Conservation (phyloP, 1,140 invertebrate genomes). For the Galendromus occidentalis region DNA sequence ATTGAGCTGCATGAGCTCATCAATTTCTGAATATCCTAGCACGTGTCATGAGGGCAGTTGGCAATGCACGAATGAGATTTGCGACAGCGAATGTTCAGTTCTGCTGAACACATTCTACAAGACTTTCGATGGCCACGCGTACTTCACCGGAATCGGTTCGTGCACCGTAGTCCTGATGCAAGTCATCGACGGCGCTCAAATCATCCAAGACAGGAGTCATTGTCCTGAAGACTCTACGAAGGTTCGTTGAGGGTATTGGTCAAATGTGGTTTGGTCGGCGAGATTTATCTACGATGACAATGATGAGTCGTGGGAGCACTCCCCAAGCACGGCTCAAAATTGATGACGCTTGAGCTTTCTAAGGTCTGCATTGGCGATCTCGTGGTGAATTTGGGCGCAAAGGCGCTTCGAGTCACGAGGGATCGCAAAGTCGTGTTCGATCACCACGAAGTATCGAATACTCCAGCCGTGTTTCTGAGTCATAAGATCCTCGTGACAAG, state of each 20-base stretch:
- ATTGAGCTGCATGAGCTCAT: neutral
- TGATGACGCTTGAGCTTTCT: neutral
- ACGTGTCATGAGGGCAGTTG: slow-evolving; percentile 49
- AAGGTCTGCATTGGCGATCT: neutral
- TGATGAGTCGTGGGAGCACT: too few relatives aligned
- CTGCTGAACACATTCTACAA: slow-evolving; percentile 71
- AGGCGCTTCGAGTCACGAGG: neutral
- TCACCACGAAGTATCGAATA: neutral
- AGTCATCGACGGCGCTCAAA: neutral
- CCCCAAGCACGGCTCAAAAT: too few relatives aligned
- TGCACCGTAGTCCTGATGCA: slow-evolving; percentile 40
- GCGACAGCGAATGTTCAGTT: slow-evolving; percentile 49
- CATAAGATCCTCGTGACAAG: neutral
- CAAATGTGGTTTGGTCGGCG: too few relatives aligned
- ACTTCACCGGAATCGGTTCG: slow-evolving; percentile 67
- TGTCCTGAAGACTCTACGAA: neutral
- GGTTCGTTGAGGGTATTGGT: too few relatives aligned
- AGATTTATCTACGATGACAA: too few relatives aligned
- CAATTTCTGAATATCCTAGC: slow-evolving; percentile 27
- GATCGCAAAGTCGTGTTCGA: neutral
- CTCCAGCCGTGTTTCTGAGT: neutral
- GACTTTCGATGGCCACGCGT: slow-evolving; percentile 64
- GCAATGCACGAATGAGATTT: slow-evolving; percentile 50
- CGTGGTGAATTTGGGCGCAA: neutral
- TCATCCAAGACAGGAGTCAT: neutral